phyloP scores from a whole-genome alignment of 1,140 invertebrate genomes.

The Bombus terrestris region DNA sequence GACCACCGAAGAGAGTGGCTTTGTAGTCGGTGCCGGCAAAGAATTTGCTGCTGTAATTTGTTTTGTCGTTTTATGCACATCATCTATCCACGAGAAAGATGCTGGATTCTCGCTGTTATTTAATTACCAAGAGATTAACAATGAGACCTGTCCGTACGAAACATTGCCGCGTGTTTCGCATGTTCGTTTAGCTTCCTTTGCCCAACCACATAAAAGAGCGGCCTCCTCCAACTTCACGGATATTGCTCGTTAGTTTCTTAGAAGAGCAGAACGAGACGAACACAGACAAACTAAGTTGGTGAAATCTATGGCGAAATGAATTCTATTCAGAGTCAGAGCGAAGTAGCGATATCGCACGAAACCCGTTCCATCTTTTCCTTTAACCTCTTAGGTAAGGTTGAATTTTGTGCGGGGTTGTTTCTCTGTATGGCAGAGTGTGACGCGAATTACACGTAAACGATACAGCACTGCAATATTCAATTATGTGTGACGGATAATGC shows the following conservation, averaged over 20 bases:
- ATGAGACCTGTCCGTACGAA: not conserved
- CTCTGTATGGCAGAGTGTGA: no score
- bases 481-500: no score
- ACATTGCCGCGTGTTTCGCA: not conserved
- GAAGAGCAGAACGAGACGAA: not conserved
- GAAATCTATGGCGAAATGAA: not conserved
- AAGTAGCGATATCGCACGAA: not conserved
- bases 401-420: no score
- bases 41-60: conserved; percentile 51
- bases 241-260: not conserved
- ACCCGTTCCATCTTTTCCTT: not conserved
- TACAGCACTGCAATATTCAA: no score
- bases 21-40: conserved; percentile 33
- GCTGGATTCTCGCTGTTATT: conserved; percentile 14
- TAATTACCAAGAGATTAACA: conserved; percentile 14
- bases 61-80: conserved; percentile 25
- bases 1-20: conserved; percentile 34
- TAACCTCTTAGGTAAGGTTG: not conserved
- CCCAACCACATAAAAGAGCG: not conserved
- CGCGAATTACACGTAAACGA: no score
- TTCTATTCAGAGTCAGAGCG: not conserved
- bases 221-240: not conserved
- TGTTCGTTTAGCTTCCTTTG: not conserved
- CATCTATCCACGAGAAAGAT: conserved; percentile 12
- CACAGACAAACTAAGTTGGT: not conserved